Evolutionary conservation across 2,113 vertebrate species (phyloP).

Genomic region (Phalacrocorax carbo): DNA sequence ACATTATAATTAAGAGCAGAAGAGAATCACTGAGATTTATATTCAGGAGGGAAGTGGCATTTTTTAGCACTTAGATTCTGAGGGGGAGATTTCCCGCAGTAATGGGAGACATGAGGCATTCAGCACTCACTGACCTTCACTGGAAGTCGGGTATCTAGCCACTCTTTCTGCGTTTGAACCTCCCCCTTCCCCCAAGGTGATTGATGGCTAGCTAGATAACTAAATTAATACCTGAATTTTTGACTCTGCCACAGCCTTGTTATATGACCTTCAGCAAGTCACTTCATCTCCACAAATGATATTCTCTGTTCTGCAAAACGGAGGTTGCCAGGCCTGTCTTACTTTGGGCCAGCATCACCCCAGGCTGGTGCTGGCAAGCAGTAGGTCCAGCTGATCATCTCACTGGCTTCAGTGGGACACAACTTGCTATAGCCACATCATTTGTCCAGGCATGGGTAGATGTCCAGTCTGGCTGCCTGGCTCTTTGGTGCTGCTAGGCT

Average conservation of each 20-base stretch:
- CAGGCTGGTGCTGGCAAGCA: background rate
- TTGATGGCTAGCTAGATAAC: background rate
- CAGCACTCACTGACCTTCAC: background rate
- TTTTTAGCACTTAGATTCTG: constrained; percentile 19
- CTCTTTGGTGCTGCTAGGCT: background rate
- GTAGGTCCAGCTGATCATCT: background rate
- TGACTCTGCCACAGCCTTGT: background rate
- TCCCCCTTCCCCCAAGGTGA: background rate
- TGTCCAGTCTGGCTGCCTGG: background rate
- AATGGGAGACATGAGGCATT: constrained; percentile 34
- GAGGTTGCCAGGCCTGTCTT: background rate
- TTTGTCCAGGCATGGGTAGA: background rate
- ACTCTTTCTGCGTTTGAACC: background rate
- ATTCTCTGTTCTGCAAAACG: background rate
- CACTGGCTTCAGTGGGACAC: background rate
- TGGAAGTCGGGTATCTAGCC: constrained; percentile 12
- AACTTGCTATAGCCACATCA: fast-evolving
- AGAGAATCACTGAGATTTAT: constrained; percentile 28
- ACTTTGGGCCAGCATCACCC: background rate
- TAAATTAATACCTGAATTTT: constrained; percentile 3
- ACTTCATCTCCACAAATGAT: background rate
- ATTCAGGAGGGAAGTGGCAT: constrained; percentile 24
- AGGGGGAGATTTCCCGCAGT: background rate
- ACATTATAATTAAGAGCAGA: constrained; percentile 16
- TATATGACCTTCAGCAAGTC: background rate